Conservation (phyloP, 2,888 invertebrate genomes). For the Eilema caniola region DNA sequence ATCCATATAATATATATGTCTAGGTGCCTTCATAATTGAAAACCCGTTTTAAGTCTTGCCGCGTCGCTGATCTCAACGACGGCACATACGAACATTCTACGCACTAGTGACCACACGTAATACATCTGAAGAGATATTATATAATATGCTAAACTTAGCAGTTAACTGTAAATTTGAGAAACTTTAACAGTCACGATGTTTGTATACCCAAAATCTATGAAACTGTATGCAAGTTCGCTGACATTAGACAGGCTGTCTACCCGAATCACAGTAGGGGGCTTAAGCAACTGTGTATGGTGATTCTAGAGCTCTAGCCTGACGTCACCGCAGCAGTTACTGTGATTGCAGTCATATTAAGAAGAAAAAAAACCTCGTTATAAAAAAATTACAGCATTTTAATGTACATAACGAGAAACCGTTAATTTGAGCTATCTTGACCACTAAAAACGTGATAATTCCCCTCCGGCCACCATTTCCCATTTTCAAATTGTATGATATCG, state of each 20-base stretch:
- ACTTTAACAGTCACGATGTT: not conserved
- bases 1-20: not conserved
- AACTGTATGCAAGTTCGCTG: not conserved
- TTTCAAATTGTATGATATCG: not conserved
- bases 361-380: no score
- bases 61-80: slow-evolving; percentile 1
- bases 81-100: not conserved
- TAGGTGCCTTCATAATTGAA: not conserved
- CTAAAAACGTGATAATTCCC: no score
- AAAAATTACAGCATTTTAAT: no score
- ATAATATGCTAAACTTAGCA: not conserved
- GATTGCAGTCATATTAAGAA: no score
- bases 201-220: not conserved
- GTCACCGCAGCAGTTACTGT: no score
- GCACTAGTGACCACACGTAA: slow-evolving; percentile 1
- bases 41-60: slow-evolving; percentile 4
- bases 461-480: no score
- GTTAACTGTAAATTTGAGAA: not conserved
- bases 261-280: no score
- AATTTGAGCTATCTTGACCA: no score
- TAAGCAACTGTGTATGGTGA: no score
- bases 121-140: not conserved
- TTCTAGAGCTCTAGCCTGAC: no score
- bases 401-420: no score
- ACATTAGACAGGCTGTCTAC: no score